Percentiles rank a stretch among this genome's conserved stretches.
These are phyloP conservation scores for Drosophila tanythrix DNA, from an alignment of 2,888 invertebrate genomes.

Conservation along the genomic window DNA sequence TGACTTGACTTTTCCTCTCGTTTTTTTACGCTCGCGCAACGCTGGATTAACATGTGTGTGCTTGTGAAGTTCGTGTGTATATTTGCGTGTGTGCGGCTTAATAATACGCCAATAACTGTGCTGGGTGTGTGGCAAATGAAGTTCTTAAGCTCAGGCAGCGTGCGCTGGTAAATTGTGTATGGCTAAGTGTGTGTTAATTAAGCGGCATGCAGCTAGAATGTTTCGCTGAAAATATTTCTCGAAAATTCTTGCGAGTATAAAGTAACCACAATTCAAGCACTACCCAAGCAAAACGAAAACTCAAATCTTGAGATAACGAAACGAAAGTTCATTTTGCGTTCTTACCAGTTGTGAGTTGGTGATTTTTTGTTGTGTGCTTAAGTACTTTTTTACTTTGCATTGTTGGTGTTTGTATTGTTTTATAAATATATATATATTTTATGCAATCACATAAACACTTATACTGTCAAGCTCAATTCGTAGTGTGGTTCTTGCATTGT, in stretches of 20 bases:
- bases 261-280: constrained; percentile 12
- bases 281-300: constrained; percentile 28
- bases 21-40: constrained; percentile 27
- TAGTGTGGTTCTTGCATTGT: constrained; percentile 50
- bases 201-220: constrained; percentile 54
- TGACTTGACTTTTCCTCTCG: constrained; percentile 39
- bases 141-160: constrained; percentile 38
- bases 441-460: constrained; percentile 47
- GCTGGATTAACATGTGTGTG: constrained; percentile 20
- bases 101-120: constrained; percentile 29
- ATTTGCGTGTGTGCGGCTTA: constrained; percentile 28
- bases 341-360: constrained; percentile 69
- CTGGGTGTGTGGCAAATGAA: constrained; percentile 1
- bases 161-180: constrained; percentile 45
- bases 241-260: constrained; percentile 4
- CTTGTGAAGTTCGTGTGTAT: constrained; percentile 7
- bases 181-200: constrained; percentile 44
- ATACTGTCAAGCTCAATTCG: constrained; percentile 69
- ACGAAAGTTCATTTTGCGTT: constrained; percentile 71
- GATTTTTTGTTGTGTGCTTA: constrained; percentile 38
- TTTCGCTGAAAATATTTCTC: constrained; percentile 2
- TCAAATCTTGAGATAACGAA: constrained; percentile 36
- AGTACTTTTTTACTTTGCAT: constrained; percentile 39
- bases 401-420: constrained; percentile 44
- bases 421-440: constrained; percentile 27